These are phyloP conservation scores for Meghimatium bilineatum DNA, from an alignment of 2,888 invertebrate genomes.

Conservation along the genomic window DNA sequence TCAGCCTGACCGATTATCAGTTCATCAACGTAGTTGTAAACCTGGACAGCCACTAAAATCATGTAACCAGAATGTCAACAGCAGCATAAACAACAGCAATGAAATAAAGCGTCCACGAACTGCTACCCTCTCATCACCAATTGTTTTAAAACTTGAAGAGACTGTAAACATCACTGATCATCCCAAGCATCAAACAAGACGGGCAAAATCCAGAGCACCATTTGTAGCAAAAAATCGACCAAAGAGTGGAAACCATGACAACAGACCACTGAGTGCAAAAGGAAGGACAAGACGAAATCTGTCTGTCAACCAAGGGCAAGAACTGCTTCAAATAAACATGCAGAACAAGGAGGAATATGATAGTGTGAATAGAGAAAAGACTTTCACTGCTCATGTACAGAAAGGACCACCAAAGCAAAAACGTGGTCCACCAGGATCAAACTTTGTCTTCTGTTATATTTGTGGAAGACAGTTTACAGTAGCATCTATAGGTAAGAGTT, in stretches of 20 bases:
- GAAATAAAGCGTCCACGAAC: constrained; percentile 35
- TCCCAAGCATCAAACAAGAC: constrained; percentile 5
- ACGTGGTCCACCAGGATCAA: constrained; percentile 64
- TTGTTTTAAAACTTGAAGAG: constrained; percentile 35
- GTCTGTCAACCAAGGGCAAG: constrained; percentile 19
- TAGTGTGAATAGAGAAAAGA: constrained; percentile 45
- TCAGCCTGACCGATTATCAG: constrained; percentile 82
- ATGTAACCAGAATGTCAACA: constrained; percentile 27
- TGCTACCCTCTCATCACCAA: constrained; percentile 43
- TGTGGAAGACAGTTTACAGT: constrained; percentile 83
- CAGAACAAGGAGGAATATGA: constrained; percentile 1
- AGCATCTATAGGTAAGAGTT: constrained; percentile 79
- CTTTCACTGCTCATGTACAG: constrained; percentile 55
- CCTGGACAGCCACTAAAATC: constrained; percentile 55
- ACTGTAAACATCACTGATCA: constrained; percentile 8
- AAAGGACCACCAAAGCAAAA: constrained; percentile 48
- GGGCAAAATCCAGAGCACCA: neutral
- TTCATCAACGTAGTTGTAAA: constrained; percentile 79
- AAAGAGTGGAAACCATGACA: constrained; percentile 30
- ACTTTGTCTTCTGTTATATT: constrained; percentile 81
- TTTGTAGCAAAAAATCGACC: neutral
- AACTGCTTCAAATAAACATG: constrained; percentile 32
- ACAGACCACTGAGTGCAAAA: constrained; percentile 47
- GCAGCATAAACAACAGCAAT: constrained; percentile 7
- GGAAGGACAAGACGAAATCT: constrained; percentile 45